A percentile compares a stretch with the other conserved stretches of the same genome.
phyloP scores from a whole-genome alignment of 2,113 vertebrate genomes.

The Syngnathus floridae region DNA sequence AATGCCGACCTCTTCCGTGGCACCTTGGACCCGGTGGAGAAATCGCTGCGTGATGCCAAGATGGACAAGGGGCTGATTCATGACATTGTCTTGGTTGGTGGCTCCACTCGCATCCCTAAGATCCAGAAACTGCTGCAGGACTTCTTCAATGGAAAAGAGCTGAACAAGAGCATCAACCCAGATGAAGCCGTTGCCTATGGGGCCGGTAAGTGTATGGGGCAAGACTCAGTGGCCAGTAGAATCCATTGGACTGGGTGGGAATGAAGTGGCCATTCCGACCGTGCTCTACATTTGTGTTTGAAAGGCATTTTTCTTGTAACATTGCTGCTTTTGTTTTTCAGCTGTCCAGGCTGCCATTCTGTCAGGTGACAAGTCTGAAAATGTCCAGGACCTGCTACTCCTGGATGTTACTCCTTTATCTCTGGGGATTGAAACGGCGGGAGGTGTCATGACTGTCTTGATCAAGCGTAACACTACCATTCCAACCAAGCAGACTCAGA shows the following conservation, averaged over 20 bases:
- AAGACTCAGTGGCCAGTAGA: too few relatives aligned
- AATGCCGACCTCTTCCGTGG: constrained; percentile 77
- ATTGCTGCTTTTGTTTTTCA: constrained; percentile 2
- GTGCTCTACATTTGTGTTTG: neutral
- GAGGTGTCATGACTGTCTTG: constrained; percentile 76
- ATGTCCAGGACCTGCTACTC: constrained; percentile 74
- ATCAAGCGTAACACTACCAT: constrained; percentile 79
- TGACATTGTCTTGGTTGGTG: constrained; percentile 67
- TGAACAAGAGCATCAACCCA: constrained; percentile 70
- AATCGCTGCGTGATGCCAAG: constrained; percentile 70
- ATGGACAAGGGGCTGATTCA: constrained; percentile 70
- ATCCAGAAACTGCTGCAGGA: constrained; percentile 74
- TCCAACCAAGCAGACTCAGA: constrained; percentile 76
- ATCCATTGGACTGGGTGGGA: too few relatives aligned
- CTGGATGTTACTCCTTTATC: constrained; percentile 76
- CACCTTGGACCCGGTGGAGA: constrained; percentile 72
- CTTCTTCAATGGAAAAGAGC: constrained; percentile 72
- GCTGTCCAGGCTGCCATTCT: constrained; percentile 77
- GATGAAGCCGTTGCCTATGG: constrained; percentile 73
- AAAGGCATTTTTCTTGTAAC: neutral
- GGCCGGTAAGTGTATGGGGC: constrained; percentile 53
- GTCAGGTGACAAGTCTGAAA: constrained; percentile 75
- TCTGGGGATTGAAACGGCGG: constrained; percentile 74
- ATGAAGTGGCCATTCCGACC: too few relatives aligned
- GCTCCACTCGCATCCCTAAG: constrained; percentile 72